Evolutionary conservation across 2,888 invertebrate genomes (phyloP).

Genomic region (Ennomos quercinarius): DNA sequence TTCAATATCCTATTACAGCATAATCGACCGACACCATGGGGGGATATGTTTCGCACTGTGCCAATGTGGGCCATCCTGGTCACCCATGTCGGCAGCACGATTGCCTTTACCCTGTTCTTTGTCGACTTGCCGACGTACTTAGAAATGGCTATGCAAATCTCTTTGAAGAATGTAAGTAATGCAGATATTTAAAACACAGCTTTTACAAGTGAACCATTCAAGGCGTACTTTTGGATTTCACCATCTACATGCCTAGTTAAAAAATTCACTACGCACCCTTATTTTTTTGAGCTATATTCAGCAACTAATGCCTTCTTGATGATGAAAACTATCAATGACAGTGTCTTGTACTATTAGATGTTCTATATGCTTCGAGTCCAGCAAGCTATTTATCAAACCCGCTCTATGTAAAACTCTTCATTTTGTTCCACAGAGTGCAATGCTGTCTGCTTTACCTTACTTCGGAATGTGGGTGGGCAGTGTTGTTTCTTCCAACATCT

Average conservation of each 20-base stretch:
- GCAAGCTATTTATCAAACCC: too few species aligned
- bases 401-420: too few species aligned
- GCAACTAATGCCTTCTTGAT: too few species aligned
- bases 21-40: conserved; percentile 85
- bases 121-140: conserved; percentile 90
- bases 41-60: conserved; percentile 83
- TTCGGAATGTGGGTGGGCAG: conserved; percentile 89
- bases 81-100: conserved; percentile 87
- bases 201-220: too few species aligned
- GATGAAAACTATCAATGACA: too few species aligned
- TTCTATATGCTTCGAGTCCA: background rate
- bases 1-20: conserved; percentile 31
- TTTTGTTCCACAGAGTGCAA: conserved; percentile 81
- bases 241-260: too few species aligned
- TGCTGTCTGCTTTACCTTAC: conserved; percentile 90
- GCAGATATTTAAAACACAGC: too few species aligned
- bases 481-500: conserved; percentile 85
- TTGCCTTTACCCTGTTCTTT: conserved; percentile 88
- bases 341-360: too few species aligned
- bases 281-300: too few species aligned
- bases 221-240: too few species aligned
- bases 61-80: conserved; percentile 85
- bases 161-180: conserved; percentile 84
- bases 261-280: too few species aligned
- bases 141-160: conserved; percentile 84